These are phyloP conservation scores for Temnothorax unifasciatus DNA, from an alignment of 2,888 invertebrate species.

Conservation along the genomic window DNA sequence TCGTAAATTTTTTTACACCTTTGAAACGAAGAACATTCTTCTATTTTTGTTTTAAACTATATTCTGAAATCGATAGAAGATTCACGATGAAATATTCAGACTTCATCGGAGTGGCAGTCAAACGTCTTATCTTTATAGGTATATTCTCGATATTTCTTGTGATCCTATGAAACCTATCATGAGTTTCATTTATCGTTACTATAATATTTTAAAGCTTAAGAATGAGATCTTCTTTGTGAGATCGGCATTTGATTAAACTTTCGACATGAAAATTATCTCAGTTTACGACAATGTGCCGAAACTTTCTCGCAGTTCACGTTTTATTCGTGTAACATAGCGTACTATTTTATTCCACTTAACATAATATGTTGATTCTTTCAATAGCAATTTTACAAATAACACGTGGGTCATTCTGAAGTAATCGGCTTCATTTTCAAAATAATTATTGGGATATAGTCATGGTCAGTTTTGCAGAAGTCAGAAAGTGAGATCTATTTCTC, in stretches of 20 bases:
- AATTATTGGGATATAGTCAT: slow-evolving; percentile 64
- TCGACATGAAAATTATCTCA: neutral
- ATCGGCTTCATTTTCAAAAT: neutral
- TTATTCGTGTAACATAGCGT: neutral
- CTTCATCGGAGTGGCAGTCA: neutral
- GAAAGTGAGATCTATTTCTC: slow-evolving; percentile 79
- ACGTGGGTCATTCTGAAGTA: neutral
- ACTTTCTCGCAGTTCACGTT: neutral
- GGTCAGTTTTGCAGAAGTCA: slow-evolving; percentile 80
- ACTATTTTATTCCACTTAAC: neutral
- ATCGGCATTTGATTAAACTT: slow-evolving; percentile 6
- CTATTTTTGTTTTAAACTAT: neutral
- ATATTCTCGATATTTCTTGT: neutral
- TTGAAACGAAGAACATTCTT: neutral
- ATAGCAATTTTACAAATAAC: neutral
- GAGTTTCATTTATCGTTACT: neutral
- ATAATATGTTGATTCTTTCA: neutral
- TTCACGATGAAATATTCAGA: neutral
- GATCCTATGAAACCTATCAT: neutral
- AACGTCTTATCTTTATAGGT: slow-evolving; percentile 13
- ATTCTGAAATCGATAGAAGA: slow-evolving; percentile 7
- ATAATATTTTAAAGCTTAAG: slow-evolving; percentile 25
- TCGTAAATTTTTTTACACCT: neutral
- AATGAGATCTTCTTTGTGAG: neutral
- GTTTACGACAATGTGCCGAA: neutral